phyloP scores from a whole-genome alignment of 2,113 vertebrate genomes.

The Smithornis capensis region DNA sequence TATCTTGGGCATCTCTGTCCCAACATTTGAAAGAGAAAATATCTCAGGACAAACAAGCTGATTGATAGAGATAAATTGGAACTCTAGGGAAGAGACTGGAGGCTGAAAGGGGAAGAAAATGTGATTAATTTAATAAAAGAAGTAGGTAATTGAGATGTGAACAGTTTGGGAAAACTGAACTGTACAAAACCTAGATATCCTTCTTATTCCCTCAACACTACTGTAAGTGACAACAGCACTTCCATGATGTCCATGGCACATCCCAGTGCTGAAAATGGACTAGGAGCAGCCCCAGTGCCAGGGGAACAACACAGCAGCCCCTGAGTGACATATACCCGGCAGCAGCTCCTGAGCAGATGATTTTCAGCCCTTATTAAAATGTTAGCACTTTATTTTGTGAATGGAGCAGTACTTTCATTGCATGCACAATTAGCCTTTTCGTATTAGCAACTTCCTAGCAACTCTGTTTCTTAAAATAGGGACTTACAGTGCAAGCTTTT shows the following conservation, averaged over 20 bases:
- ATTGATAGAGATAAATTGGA: background rate
- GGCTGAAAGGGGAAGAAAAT: background rate
- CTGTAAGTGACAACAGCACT: background rate
- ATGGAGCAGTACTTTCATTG: conserved; percentile 36
- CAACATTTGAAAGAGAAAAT: background rate
- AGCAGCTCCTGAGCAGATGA: background rate
- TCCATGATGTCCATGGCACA: background rate
- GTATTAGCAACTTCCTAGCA: conserved; percentile 60
- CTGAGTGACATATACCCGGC: background rate
- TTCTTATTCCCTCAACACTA: background rate
- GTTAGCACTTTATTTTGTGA: conserved; percentile 58
- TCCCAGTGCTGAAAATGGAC: background rate
- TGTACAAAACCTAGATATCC: background rate
- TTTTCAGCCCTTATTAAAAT: conserved; percentile 6
- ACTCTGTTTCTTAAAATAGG: conserved; percentile 69
- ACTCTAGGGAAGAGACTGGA: background rate
- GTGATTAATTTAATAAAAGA: background rate
- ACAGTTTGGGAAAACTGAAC: background rate
- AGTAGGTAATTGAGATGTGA: background rate
- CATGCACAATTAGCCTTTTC: conserved; percentile 52
- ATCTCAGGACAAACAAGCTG: background rate
- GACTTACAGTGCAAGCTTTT: conserved; percentile 64
- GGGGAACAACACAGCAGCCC: background rate
- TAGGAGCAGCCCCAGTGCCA: fast-evolving
- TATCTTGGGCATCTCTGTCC: background rate